These are phyloP conservation scores for Loripinus fragilis DNA, from an alignment of 2,888 invertebrate species.

Conservation along the genomic window DNA sequence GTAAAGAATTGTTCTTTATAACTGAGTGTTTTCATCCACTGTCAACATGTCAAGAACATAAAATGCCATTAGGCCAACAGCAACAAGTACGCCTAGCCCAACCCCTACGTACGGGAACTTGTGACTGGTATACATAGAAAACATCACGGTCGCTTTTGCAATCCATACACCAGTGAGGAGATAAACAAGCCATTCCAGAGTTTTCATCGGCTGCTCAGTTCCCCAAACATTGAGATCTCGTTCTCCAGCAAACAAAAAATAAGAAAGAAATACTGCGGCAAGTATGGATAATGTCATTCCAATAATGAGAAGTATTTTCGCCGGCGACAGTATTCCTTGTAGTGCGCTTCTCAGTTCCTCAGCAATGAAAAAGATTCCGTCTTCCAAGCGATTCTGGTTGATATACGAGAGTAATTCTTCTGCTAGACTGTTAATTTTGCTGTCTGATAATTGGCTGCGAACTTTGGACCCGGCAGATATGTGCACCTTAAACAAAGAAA, in stretches of 20 bases:
- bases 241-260: conserved; percentile 49
- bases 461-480: conserved; percentile 5
- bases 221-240: conserved; percentile 61
- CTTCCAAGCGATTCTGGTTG: conserved; percentile 18
- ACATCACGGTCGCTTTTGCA: conserved; percentile 39
- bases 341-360: conserved; percentile 43
- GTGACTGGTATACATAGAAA: conserved; percentile 42
- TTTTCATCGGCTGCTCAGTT: conserved; percentile 41
- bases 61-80: neutral
- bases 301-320: conserved; percentile 53
- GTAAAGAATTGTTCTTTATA: neutral
- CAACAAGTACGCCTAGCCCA: conserved; percentile 1
- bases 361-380: conserved; percentile 49
- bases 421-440: neutral
- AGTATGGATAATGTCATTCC: conserved; percentile 44
- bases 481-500: conserved; percentile 18
- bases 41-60: neutral
- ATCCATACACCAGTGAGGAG: conserved; percentile 57
- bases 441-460: neutral
- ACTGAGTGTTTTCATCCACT: neutral
- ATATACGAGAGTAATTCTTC: neutral
- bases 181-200: conserved; percentile 46
- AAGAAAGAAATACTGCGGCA: conserved; percentile 38
- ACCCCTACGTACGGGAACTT: conserved; percentile 45
- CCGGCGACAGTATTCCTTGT: conserved; percentile 48